A percentile compares a stretch with the other conserved stretches of the same genome.
Conservation (phyloP, 1,140 invertebrate species). For the Lysiphlebus fabarum region DNA sequence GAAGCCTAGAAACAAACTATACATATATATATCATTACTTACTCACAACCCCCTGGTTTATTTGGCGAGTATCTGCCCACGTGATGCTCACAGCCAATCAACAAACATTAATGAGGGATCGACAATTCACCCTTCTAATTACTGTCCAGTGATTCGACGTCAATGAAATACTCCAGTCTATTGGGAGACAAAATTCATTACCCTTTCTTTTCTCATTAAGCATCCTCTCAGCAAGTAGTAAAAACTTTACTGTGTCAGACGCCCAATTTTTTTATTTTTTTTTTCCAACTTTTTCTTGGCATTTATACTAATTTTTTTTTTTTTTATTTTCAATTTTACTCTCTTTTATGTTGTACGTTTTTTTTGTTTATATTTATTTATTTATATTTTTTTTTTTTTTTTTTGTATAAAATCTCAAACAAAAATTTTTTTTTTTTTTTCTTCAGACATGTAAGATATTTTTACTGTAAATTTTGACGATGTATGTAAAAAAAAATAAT, state of each 20-base stretch:
- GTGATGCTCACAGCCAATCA: conserved; percentile 41
- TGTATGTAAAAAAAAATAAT: conserved; percentile 19
- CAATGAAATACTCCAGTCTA: not conserved
- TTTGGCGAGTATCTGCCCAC: conserved; percentile 24
- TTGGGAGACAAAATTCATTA: not conserved
- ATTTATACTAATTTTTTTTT: too few species aligned
- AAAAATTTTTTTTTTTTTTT: not conserved
- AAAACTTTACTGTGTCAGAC: too few species aligned
- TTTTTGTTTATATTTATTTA: not conserved
- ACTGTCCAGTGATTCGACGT: conserved; percentile 26
- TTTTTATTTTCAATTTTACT: not conserved
- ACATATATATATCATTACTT: conserved; percentile 1
- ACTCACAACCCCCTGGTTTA: conserved; percentile 20
- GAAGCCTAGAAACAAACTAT: conserved; percentile 48
- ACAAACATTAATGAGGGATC: conserved; percentile 42
- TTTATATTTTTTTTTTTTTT: not conserved
- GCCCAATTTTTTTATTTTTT: too few species aligned
- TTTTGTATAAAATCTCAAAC: conserved; percentile 12
- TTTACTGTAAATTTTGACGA: conserved; percentile 21
- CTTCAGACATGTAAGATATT: not conserved
- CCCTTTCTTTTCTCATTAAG: too few species aligned
- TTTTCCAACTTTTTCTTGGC: too few species aligned
- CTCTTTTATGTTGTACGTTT: too few species aligned
- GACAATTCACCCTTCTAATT: conserved; percentile 33
- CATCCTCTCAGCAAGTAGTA: too few species aligned